Percentiles rank a stretch among this genome's conserved stretches.
Evolutionary conservation across 2,797 vertebrate genomes (phyloP).

Genomic region (Myiotriccus ornatus): DNA sequence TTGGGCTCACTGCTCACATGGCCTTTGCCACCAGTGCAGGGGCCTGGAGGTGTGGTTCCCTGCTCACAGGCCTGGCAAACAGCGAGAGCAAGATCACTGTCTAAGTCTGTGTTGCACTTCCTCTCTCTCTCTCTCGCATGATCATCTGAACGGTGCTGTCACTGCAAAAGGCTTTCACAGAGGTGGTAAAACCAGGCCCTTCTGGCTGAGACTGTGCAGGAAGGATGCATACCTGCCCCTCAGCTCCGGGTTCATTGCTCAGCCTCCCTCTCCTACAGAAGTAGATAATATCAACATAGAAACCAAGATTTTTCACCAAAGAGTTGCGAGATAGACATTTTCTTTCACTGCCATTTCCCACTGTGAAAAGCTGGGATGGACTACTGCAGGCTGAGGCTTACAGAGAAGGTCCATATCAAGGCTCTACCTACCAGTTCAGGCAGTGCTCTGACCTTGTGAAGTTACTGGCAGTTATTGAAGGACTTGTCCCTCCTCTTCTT

Average conservation of each 20-base stretch:
- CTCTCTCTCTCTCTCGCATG: not conserved
- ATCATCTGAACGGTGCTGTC: not conserved
- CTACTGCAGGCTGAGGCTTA: not conserved
- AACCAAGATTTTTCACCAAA: not conserved
- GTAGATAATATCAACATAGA: not conserved
- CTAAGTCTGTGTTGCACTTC: not conserved
- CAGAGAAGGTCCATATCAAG: not conserved
- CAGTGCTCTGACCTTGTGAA: not conserved
- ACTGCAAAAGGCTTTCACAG: not conserved
- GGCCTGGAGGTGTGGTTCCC: not conserved
- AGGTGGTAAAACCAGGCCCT: not conserved
- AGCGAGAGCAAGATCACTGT: rapidly evolving
- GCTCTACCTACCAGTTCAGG: not conserved
- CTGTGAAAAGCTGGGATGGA: not conserved
- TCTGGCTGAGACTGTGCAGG: not conserved
- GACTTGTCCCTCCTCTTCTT: not conserved
- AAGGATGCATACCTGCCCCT: not conserved
- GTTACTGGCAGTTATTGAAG: not conserved
- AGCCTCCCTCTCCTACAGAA: not conserved
- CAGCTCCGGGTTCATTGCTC: not conserved
- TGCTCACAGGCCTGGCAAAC: not conserved
- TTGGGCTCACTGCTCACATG: not conserved
- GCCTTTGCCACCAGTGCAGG: not conserved
- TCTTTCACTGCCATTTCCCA: not conserved
- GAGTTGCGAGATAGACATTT: not conserved